Evolutionary conservation across 2,113 vertebrate genomes (phyloP).

Genomic region (Hymenochirus boettgeri): DNA sequence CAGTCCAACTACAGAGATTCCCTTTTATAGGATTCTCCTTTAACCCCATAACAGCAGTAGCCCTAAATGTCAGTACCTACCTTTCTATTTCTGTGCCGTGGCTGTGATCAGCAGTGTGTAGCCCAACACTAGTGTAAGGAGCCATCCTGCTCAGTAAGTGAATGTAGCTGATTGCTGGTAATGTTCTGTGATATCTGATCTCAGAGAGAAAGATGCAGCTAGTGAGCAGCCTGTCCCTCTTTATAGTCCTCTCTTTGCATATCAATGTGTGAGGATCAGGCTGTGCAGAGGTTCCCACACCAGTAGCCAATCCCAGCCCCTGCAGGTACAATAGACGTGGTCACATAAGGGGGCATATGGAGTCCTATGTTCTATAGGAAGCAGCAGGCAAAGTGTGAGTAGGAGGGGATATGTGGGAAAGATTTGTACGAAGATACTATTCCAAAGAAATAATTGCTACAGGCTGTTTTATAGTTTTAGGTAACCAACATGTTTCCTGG

Average conservation of each 20-base stretch:
- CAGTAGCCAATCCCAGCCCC: conserved; percentile 18
- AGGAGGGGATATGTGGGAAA: conserved; percentile 19
- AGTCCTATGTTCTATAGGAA: not conserved
- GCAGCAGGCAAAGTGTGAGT: conserved; percentile 11
- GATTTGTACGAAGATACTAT: not conserved
- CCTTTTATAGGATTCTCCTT: too few species aligned
- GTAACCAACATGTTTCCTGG: too few species aligned
- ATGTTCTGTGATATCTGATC: conserved; percentile 1
- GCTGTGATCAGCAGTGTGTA: not conserved
- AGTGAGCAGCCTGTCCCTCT: not conserved
- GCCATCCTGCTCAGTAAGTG: not conserved
- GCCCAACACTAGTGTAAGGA: not conserved
- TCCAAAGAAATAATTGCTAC: not conserved
- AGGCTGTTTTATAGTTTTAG: too few species aligned
- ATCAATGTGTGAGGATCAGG: conserved; percentile 22
- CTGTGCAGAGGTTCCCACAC: conserved; percentile 31
- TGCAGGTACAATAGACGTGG: conserved; percentile 23
- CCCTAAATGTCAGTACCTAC: not conserved
- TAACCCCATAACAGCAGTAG: too few species aligned
- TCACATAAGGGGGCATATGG: conserved; percentile 17
- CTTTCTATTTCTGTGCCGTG: conserved; percentile 18
- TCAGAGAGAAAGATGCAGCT: not conserved
- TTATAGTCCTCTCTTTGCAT: conserved; percentile 18
- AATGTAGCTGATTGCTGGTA: conserved; percentile 2
- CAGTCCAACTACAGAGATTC: too few species aligned